Percentiles rank a stretch among this genome's conserved stretches.
phyloP scores from a whole-genome alignment of 2,113 vertebrate genomes.

The Cichladusa arquata region DNA sequence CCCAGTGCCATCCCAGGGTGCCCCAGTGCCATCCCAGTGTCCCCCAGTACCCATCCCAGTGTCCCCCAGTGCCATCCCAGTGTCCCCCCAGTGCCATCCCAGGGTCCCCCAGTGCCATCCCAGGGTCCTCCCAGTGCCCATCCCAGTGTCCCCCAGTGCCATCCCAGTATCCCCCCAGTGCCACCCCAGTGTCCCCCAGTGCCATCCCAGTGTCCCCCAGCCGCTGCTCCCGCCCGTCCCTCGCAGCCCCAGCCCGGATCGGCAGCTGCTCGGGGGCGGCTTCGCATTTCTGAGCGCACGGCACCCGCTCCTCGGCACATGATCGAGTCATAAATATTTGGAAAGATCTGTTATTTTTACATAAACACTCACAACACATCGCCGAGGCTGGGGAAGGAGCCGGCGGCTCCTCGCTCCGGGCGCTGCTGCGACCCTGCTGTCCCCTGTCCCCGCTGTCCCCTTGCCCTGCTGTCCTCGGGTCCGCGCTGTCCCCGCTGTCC shows the following conservation, averaged over 20 bases:
- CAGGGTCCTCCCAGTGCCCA: too few species aligned
- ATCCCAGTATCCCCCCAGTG: too few species aligned
- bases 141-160: too few species aligned
- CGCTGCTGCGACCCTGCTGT: fast-evolving
- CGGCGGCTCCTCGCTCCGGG: background rate
- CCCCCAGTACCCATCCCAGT: too few species aligned
- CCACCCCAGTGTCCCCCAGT: too few species aligned
- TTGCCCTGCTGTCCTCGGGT: too few species aligned
- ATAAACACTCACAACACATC: background rate
- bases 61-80: fast-evolving
- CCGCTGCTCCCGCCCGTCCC: background rate
- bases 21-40: too few species aligned
- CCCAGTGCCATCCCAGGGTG: fast-evolving
- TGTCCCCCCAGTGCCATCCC: too few species aligned
- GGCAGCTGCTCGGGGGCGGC: slow-evolving; percentile 38
- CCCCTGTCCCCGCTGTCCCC: too few species aligned
- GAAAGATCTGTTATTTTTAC: slow-evolving; percentile 34
- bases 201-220: fast-evolving
- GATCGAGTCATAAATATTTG: slow-evolving; percentile 43
- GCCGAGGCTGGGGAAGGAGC: background rate
- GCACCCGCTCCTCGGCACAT: slow-evolving; percentile 21
- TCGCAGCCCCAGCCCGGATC: background rate
- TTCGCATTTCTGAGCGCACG: background rate
- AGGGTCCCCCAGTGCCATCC: too few species aligned
- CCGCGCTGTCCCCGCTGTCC: too few species aligned